phyloP scores from a whole-genome alignment of 2,888 invertebrate genomes.

The Uropetala carovei region DNA sequence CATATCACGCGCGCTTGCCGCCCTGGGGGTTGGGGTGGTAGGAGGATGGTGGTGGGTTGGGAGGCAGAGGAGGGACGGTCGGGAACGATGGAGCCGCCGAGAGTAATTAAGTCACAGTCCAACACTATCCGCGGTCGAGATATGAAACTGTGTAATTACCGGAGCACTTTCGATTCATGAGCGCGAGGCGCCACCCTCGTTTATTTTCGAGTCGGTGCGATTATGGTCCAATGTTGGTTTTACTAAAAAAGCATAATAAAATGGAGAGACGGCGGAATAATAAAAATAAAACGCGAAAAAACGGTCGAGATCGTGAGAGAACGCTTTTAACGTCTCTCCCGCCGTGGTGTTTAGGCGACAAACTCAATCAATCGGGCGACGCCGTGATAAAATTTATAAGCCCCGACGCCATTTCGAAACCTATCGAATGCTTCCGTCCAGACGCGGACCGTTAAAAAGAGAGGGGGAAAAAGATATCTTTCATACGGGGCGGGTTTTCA shows the following conservation, averaged over 20 bases:
- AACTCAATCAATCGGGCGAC: slow-evolving; percentile 2
- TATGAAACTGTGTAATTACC: not conserved
- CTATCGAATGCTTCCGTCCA: not conserved
- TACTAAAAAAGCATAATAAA: too few species aligned
- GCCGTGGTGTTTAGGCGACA: not conserved
- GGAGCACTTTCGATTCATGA: not conserved
- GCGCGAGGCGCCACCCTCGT: not conserved
- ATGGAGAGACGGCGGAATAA: too few species aligned
- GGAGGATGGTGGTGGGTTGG: too few species aligned
- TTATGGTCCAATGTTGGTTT: not conserved
- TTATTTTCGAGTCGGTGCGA: not conserved
- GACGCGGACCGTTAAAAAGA: not conserved
- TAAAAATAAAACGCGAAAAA: not conserved
- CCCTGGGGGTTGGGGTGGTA: too few species aligned
- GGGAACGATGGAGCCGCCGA: not conserved
- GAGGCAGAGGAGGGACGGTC: not conserved
- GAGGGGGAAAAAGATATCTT: not conserved
- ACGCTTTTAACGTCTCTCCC: not conserved
- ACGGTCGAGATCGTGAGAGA: not conserved
- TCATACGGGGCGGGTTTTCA: not conserved
- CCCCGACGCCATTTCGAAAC: not conserved
- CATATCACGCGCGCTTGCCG: too few species aligned
- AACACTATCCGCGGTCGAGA: not conserved
- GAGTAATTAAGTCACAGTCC: slow-evolving; percentile 19
- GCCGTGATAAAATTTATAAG: not conserved